A percentile compares a stretch with the other conserved stretches of the same genome.
phyloP scores from a whole-genome alignment of 2,797 vertebrate genomes.

The Syngnathus acus region DNA sequence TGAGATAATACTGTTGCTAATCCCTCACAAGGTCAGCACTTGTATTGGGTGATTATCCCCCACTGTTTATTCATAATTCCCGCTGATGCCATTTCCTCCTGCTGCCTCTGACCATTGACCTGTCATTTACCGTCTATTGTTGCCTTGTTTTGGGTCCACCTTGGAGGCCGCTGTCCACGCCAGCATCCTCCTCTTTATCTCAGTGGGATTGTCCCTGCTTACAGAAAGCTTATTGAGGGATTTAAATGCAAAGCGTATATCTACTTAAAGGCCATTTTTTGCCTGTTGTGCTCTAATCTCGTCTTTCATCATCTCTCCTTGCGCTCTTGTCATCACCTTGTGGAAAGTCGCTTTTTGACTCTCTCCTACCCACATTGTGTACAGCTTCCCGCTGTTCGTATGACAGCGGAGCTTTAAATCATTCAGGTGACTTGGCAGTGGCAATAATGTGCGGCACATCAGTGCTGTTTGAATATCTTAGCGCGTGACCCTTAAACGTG shows the following conservation, averaged over 20 bases:
- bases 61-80: constrained; percentile 71
- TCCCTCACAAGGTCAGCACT: constrained; percentile 64
- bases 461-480: constrained; percentile 31
- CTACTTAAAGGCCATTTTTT: constrained; percentile 57
- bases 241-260: constrained; percentile 59
- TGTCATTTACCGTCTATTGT: constrained; percentile 61
- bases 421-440: constrained; percentile 31
- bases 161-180: constrained; percentile 34
- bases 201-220: constrained; percentile 45
- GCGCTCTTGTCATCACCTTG: constrained; percentile 19
- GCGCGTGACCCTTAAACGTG: constrained; percentile 30
- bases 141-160: constrained; percentile 36
- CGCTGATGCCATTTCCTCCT: constrained; percentile 68
- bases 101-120: constrained; percentile 57
- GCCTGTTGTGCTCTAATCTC: constrained; percentile 43
- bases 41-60: constrained; percentile 65
- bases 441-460: constrained; percentile 30
- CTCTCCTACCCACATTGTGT: not conserved
- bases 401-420: constrained; percentile 38
- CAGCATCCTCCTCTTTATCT: constrained; percentile 55
- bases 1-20: constrained; percentile 59
- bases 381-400: constrained; percentile 27
- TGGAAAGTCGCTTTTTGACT: constrained; percentile 16
- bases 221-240: constrained; percentile 49
- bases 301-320: constrained; percentile 20